Evolutionary conservation across 2,113 vertebrate species (phyloP), one percentile per base, ranked within the genome.

Genomic region (Elephantulus edwardii): DNA sequence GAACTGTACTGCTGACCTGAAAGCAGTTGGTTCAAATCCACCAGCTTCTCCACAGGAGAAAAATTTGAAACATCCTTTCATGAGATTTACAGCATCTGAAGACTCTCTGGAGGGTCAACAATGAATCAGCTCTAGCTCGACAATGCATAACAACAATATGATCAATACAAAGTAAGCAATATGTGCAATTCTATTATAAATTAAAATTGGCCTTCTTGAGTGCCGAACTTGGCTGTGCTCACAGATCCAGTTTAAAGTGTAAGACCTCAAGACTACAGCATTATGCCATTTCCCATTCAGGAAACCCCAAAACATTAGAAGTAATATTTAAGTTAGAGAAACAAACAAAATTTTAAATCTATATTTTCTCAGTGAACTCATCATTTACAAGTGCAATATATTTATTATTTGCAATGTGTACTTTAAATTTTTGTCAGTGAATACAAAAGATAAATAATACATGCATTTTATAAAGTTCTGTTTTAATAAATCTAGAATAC

Each of bases 381-480:
- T 77, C 68, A 66, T 50, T 88, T 86, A 50, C 38, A 80, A 26
- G 64, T 17, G 70, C 19, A 83, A 58, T n/a, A 83, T 46, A 78
- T 52, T 76, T 3, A 33, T 56, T 72, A 77, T 86, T 5, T 72
- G 78, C 56, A 81, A 76, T 56, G n/a, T 38, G 48, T 71, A 3
- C 17, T 72, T 91, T 86, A 83, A 89, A 83, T n/a, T 38, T 83
- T 44, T 24, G 89, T 78, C 28, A 56, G 52, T 6, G 71, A 91
- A 93, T 75, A 71, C 38, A 30, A 91, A 94, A 74, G 42, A 88
- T 28, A 62, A 82, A 83, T 74, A 38, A 88, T 70, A 44, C 8
- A 75, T 62, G 44, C 48, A 3, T 40, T 11, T 44, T 50, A 64
- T 66, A 26, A 88, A 50, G 56, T 56, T 56, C 66, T 20, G 10